These are phyloP conservation scores for Ormyrus labotus DNA, from an alignment of 2,888 invertebrate species.

Conservation along the genomic window DNA sequence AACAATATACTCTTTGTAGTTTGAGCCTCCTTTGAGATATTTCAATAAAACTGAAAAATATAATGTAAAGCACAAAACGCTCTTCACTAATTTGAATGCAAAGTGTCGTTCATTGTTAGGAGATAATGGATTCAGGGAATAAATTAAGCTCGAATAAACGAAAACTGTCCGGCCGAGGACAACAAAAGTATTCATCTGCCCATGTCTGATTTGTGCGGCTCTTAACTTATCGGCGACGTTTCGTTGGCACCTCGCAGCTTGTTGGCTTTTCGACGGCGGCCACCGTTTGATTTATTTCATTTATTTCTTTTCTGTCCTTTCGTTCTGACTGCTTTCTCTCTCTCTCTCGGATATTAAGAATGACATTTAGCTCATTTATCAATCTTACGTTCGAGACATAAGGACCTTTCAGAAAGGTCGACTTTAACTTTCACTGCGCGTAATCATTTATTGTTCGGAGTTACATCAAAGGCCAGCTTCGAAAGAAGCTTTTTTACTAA, in stretches of 20 bases:
- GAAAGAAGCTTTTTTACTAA: too few relatives aligned
- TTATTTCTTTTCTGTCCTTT: conserved; percentile 27
- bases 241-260: conserved; percentile 38
- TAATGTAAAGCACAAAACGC: too few relatives aligned
- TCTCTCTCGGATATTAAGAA: conserved; percentile 20
- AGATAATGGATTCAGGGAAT: too few relatives aligned
- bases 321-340: conserved; percentile 44
- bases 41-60: too few relatives aligned
- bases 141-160: not conserved
- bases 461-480: conserved; percentile 1
- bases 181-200: conserved; percentile 9
- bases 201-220: conserved; percentile 21
- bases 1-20: too few relatives aligned
- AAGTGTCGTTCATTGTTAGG: too few relatives aligned
- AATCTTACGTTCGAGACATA: conserved; percentile 27
- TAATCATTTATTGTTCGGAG: conserved; percentile 24
- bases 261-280: conserved; percentile 29
- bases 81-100: too few relatives aligned
- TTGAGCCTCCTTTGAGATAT: too few relatives aligned
- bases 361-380: conserved; percentile 45
- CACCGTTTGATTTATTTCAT: conserved; percentile 41
- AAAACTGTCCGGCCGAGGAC: not conserved
- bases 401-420: conserved; percentile 10
- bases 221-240: conserved; percentile 27
- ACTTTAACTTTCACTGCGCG: conserved; percentile 30